Conservation (phyloP, 2,113 vertebrate species). For the Peucedramus taeniatus region DNA sequence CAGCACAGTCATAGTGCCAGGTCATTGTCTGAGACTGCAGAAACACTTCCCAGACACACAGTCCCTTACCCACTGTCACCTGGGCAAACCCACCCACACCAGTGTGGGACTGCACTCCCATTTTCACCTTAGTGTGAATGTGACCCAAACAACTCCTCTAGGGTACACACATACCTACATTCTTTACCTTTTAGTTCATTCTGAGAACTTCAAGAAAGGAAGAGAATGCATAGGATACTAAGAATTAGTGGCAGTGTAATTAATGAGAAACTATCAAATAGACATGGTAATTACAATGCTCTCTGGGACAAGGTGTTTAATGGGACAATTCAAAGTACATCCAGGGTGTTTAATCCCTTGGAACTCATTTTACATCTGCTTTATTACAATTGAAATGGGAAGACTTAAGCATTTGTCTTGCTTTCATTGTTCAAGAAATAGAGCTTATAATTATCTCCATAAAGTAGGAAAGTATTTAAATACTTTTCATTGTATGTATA, state of each 20-base stretch:
- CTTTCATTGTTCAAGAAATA: conserved; percentile 55
- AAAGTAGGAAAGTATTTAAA: conserved; percentile 38
- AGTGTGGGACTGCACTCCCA: not conserved
- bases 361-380: conserved; percentile 44
- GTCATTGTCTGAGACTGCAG: not conserved
- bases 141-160: not conserved
- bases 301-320: conserved; percentile 40
- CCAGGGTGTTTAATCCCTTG: conserved; percentile 30
- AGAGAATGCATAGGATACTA: not conserved
- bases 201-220: not conserved
- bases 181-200: not conserved
- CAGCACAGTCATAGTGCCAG: not conserved
- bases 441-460: conserved; percentile 52
- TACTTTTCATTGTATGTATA: not conserved
- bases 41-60: not conserved
- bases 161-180: not conserved
- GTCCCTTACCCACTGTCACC: not conserved
- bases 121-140: not conserved
- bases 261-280: conserved; percentile 12
- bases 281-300: conserved; percentile 18
- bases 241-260: not conserved
- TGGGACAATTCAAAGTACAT: conserved; percentile 40
- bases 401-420: not conserved
- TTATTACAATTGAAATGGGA: conserved; percentile 39
- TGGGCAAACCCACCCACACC: not conserved